Evolutionary conservation across 30 jellyfish, hydroid and myxozoan species (phyloP), one percentile per base, ranked within the genome.

Genomic region (Rhopilema esculentum): DNA sequence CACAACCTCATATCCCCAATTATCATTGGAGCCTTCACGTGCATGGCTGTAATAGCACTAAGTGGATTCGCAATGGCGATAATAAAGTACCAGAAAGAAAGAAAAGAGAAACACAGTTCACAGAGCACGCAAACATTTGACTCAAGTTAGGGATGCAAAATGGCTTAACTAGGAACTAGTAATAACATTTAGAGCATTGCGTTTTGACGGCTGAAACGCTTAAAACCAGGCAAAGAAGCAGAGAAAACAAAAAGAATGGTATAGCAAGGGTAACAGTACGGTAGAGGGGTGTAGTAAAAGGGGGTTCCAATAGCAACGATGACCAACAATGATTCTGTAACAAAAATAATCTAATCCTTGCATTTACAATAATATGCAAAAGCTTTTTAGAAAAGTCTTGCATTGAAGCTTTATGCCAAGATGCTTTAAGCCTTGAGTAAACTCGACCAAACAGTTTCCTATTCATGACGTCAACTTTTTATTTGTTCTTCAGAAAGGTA

Each of bases 1-100:
- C 98, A 93, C 89, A 93, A 87, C 32, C 71, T 93, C 51, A 93
- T 93, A 27, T 93, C 98, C 21, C 98, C 98, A 23, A 93, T 93
- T 88, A 93, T 97, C 50, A 93, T 93, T 53, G 98, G 98, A 16
- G 98, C 98, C 1, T 93, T 93, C 80, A 93, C 98, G 30, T 93
- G 98, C 82, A 93, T 93, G 98, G 94, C 98, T 4, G 98, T 93
- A 57, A 93, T 93, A 29, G 98, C 98, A 52, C 97, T 93, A 78
- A 93, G 98, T 61, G 98, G 98, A 1, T 93, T 93, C 57, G 98
- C 98, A 48, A 93, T 93, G 98, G 98, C 98, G 16, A 93, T 93
- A 62, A 93, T 93, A 79, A 93, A 93, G 78, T 93, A 93, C 61
- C 97, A 93, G 83, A 81, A 85, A 28, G 98, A 93, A 78, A 77